Evolutionary conservation across 2,888 invertebrate genomes (phyloP), one percentile per base, ranked within the genome.

Genomic region (Leptothorax acervorum): DNA sequence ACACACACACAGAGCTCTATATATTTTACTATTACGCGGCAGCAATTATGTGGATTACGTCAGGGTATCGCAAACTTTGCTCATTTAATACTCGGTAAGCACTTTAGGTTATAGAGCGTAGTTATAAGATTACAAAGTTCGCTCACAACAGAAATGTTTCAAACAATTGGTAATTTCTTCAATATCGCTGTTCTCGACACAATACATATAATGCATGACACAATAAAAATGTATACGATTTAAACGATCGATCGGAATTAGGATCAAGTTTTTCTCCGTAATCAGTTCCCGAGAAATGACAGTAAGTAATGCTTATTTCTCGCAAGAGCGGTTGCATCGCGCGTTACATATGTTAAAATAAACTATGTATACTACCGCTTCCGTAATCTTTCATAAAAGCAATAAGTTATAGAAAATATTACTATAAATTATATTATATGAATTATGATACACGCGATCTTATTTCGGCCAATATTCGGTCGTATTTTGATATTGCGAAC

Each of bases 11-110:
- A 23, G 23, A 66, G n/a, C 18, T 45, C 28, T 45, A 5, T 48
- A 53, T 42, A 23, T 65, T 23, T 70, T 78, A 31, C 11, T 35
- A 45, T 78, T 60, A 60, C 23, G 23, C 31, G 31, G n/a, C 42
- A 23, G 9, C 28, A 78, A 57, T 55, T 65, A 53, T 39, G 23
- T 23, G 23, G 9, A 63, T 63, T 75, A 39, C 4, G 11, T 28
- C 5, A 23, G 31, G 6, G 6, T 65, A 42, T 42, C 12, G 18
- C 18, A 57, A 65, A 76, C 12, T 76, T 65, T 48, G 18, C 18
- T 62, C 62, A 62, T 63, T 63, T 51, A 12, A 76, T 6, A 51
- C 5, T 39, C 23, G 6, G 15, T 39, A 65, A 63, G 9, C 35
- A 28, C 48, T 42, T 39, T 28, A 3, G 5, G 35, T 0, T 3